phyloP scores from a whole-genome alignment of 2,113 vertebrate species.

The Anhinga rufa region DNA sequence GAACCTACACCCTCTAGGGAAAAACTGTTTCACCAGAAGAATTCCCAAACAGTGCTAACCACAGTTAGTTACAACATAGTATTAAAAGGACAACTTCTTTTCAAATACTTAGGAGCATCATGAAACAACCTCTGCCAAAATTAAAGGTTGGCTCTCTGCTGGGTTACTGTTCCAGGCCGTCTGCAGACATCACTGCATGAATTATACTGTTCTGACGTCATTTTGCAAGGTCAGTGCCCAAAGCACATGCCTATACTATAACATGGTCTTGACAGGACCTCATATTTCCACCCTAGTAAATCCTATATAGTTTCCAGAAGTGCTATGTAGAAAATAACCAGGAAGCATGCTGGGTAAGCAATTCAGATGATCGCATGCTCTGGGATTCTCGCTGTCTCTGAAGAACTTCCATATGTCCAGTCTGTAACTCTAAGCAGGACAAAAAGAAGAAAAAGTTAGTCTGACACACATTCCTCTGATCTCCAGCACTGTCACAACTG shows the following conservation, averaged over 20 bases:
- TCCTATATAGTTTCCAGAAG: slow-evolving; percentile 47
- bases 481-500: background rate
- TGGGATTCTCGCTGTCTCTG: slow-evolving; percentile 21
- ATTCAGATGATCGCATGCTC: background rate
- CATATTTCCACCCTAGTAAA: slow-evolving; percentile 38
- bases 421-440: background rate
- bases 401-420: slow-evolving; percentile 50
- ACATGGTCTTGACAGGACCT: slow-evolving; percentile 23
- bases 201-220: slow-evolving; percentile 27
- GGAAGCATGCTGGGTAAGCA: background rate
- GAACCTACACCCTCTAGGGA: background rate
- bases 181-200: slow-evolving; percentile 4
- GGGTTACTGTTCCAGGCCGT: slow-evolving; percentile 25
- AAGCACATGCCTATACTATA: background rate
- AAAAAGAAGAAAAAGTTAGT: background rate
- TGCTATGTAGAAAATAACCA: background rate
- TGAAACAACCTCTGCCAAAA: slow-evolving; percentile 1
- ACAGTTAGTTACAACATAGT: background rate
- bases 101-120: background rate
- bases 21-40: background rate
- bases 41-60: background rate
- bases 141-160: background rate
- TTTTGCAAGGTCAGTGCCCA: slow-evolving; percentile 14
- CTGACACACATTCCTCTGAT: background rate
- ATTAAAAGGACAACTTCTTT: background rate